Conservation (phyloP, 2,888 invertebrate species). For the Drosophila hamatofila region DNA sequence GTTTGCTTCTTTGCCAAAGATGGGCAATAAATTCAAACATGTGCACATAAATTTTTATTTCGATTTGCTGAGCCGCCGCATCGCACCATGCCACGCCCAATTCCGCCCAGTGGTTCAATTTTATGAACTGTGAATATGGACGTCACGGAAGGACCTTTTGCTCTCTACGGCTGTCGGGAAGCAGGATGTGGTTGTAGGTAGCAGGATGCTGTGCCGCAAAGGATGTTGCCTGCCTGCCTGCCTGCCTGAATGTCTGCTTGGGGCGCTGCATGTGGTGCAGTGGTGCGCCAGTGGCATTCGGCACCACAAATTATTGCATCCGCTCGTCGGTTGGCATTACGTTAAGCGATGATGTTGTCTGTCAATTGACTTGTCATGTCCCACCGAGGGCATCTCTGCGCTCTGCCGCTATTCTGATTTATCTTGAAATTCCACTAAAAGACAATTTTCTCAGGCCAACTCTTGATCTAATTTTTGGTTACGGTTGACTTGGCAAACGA, state of each 20-base stretch:
- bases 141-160: conserved; percentile 43
- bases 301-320: conserved; percentile 72
- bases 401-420: background rate
- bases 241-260: conserved; percentile 20
- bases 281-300: conserved; percentile 42
- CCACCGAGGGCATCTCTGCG: conserved; percentile 23
- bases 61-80: conserved; percentile 64
- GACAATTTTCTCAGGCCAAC: conserved; percentile 12
- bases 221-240: conserved; percentile 33
- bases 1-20: conserved; percentile 30
- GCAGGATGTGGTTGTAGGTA: conserved; percentile 21
- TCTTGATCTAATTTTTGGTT: conserved; percentile 4
- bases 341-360: conserved; percentile 45
- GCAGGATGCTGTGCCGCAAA: conserved; percentile 9
- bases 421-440: conserved; percentile 10
- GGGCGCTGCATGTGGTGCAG: conserved; percentile 25
- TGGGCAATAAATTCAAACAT: conserved; percentile 79
- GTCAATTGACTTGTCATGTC: conserved; percentile 65
- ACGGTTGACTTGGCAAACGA: background rate
- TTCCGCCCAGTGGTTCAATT: conserved; percentile 50
- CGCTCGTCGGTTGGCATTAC: conserved; percentile 41
- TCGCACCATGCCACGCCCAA: background rate
- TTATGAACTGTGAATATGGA: conserved; percentile 77
- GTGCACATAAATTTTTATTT: conserved; percentile 82
- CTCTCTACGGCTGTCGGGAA: conserved; percentile 4